Percentiles rank a stretch among this genome's conserved stretches.
Conservation (phyloP, 2,113 vertebrate species). For the Neotoma lepida region DNA sequence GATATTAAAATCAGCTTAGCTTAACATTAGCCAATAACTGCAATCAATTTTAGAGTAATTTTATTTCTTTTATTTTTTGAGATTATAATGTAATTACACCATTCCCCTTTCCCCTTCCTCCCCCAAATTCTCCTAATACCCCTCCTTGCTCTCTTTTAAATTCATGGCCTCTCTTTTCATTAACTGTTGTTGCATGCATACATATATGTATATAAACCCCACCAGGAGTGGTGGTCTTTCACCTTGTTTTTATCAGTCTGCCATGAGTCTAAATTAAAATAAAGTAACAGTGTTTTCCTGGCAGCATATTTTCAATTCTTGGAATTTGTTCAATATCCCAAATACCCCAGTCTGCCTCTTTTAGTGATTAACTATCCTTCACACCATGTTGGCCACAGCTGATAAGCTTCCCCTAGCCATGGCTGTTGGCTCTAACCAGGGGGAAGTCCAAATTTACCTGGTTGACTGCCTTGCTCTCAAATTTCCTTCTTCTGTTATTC, state of each 20-base stretch:
- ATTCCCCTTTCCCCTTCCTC: not conserved
- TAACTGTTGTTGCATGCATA: not conserved
- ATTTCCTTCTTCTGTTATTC: conserved; percentile 52
- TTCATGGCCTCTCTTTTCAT: not conserved
- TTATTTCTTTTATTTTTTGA: not conserved
- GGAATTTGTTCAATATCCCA: not conserved
- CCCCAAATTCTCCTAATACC: not conserved
- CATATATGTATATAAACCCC: not conserved
- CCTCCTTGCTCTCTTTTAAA: not conserved
- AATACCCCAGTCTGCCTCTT: not conserved
- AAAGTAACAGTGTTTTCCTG: conserved; percentile 23
- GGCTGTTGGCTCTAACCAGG: not conserved
- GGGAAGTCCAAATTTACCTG: conserved; percentile 35
- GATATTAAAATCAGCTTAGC: conserved; percentile 21
- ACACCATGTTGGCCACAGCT: conserved; percentile 13
- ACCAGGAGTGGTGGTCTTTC: not conserved
- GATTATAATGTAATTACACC: not conserved
- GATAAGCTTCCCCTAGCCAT: conserved; percentile 16
- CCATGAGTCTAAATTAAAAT: conserved; percentile 32
- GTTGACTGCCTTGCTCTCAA: not conserved
- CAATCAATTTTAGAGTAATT: conserved; percentile 52
- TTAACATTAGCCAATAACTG: conserved; percentile 22
- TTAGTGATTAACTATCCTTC: conserved; percentile 42
- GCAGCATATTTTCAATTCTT: conserved; percentile 29
- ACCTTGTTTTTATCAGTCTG: conserved; percentile 47